These are phyloP conservation scores for Muscina levida DNA, from an alignment of 2,888 invertebrate genomes.

Conservation along the genomic window DNA sequence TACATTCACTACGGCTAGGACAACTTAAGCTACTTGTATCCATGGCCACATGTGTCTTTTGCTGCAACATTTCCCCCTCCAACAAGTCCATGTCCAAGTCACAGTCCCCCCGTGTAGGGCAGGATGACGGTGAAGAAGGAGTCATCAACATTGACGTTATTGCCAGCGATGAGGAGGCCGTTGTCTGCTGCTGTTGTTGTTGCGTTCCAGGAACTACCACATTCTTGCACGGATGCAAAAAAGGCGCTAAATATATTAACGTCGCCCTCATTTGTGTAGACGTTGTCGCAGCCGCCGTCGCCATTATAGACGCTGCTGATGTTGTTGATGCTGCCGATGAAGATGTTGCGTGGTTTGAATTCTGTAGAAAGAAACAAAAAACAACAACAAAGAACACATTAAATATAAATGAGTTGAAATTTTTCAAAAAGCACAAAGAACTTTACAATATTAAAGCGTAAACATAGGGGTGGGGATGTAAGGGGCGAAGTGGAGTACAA, in stretches of 20 bases:
- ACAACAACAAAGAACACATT: constrained; percentile 56
- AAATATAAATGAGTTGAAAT: constrained; percentile 62
- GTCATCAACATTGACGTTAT: constrained; percentile 33
- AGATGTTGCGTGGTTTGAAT: constrained; percentile 62
- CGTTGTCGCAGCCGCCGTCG: constrained; percentile 56
- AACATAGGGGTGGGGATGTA: background rate
- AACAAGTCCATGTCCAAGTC: background rate
- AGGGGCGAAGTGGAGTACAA: background rate
- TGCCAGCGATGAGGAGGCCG: constrained; percentile 36
- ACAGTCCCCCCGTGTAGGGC: constrained; percentile 4
- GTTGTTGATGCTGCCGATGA: constrained; percentile 51
- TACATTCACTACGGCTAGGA: constrained; percentile 14
- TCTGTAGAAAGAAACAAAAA: constrained; percentile 50
- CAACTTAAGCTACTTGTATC: constrained; percentile 48
- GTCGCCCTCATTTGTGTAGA: constrained; percentile 71
- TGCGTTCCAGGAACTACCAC: constrained; percentile 73
- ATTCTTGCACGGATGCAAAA: constrained; percentile 75
- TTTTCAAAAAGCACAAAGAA: constrained; percentile 40
- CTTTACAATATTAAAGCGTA: constrained; percentile 5
- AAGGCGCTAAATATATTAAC: constrained; percentile 77
- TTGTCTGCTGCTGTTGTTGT: constrained; percentile 55
- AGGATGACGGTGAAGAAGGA: constrained; percentile 3
- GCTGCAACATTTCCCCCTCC: constrained; percentile 42
- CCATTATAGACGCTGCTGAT: constrained; percentile 59
- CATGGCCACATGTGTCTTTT: constrained; percentile 62